Evolutionary conservation across 2,888 invertebrate genomes (phyloP), one percentile per base, ranked within the genome.

Genomic region (Polietes domitor): DNA sequence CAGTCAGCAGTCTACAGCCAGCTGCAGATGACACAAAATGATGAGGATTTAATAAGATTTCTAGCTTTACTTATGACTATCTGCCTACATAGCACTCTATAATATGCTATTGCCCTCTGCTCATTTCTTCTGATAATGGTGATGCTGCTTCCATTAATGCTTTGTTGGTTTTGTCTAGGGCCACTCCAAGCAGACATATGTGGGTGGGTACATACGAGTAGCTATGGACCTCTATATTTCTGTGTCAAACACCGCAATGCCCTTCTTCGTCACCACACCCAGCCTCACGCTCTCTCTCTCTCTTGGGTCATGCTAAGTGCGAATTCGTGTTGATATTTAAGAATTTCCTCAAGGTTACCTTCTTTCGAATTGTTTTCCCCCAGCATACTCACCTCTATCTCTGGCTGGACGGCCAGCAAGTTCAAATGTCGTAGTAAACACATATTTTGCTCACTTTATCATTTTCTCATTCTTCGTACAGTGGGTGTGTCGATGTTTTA

Each of bases 301-400:
- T 5, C 24, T 3, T 55, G 6, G 15, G 9, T 26, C 19, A 37
- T 37, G 28, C 7, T 50, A 50, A 70, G 70, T 50, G 28, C 3
- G 43, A 50, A 70, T 9, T 10, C 70, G 28, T 70, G 50, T 50
- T 47, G 37, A n/a, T 70, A 70, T 70, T 70, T 70, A 2, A 28
- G 50, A 70, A 70, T 17, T 26, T 58, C 17, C 50, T 47, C 70
- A 70, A 47, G 47, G 70, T 70, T 28, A 47, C 24, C 7, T 19
- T n/a, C 9, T 47, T 47, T n/a, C n/a, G 5, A 47, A 47, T 47
- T 5, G 7, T 47, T 47, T 47, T 47, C 12, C 2, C 47, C 1
- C 2, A 15, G 47, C 47, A 47, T n/a, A n/a, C 10, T 37, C 9
- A 37, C 37, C 32, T 32, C 32, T 7, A 37, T 12, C 32, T 32